phyloP scores from a whole-genome alignment of 2,797 vertebrate species.

The Myripristis murdjan region DNA sequence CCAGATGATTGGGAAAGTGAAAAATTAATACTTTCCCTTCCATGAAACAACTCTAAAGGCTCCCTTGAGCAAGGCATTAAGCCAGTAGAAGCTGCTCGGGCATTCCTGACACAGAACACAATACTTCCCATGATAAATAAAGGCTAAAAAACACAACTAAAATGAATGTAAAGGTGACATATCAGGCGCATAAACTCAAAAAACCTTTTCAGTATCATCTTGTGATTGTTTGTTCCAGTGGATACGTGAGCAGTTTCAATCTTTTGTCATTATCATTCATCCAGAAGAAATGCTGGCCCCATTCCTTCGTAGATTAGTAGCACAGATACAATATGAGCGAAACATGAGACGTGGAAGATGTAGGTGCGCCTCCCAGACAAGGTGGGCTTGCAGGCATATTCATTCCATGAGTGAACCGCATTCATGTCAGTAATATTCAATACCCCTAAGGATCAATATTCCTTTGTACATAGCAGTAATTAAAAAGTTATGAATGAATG shows the following conservation, averaged over 20 bases:
- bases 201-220: not conserved
- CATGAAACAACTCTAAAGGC: too few relatives aligned
- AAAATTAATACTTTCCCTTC: too few relatives aligned
- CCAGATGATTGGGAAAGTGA: too few relatives aligned
- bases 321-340: slow-evolving; percentile 61
- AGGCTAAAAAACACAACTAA: not conserved
- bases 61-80: too few relatives aligned
- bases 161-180: not conserved
- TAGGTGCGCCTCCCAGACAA: slow-evolving; percentile 16
- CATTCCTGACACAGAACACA: not conserved
- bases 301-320: slow-evolving; percentile 50
- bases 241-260: slow-evolving; percentile 36
- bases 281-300: slow-evolving; percentile 21
- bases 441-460: too few relatives aligned
- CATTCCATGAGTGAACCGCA: not conserved
- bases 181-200: not conserved
- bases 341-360: slow-evolving; percentile 60
- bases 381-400: not conserved
- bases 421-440: too few relatives aligned
- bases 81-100: too few relatives aligned
- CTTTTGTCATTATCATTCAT: slow-evolving; percentile 34
- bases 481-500: too few relatives aligned
- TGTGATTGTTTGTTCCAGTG: not conserved
- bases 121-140: slow-evolving; percentile 6
- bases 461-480: too few relatives aligned